These are phyloP conservation scores for Onychostoma macrolepis DNA, from an alignment of 2,113 vertebrate species.

Conservation along the genomic window DNA sequence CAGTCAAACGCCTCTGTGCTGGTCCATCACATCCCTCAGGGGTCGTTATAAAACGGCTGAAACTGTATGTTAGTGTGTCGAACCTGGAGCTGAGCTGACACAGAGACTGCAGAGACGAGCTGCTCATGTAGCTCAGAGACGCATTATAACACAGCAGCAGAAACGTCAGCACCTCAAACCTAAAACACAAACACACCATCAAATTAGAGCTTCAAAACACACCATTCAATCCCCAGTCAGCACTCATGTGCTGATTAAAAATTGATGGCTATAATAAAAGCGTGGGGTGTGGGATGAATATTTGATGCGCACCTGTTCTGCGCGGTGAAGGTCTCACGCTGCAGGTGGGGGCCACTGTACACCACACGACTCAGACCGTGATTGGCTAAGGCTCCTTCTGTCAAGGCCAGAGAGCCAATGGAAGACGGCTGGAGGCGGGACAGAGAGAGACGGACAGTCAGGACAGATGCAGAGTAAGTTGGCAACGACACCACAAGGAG, in stretches of 20 bases:
- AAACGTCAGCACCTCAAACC: constrained; percentile 96
- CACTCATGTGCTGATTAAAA: constrained; percentile 41
- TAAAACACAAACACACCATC: constrained; percentile 58
- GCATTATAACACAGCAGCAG: constrained; percentile 95
- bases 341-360: constrained; percentile 94
- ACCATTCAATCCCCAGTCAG: constrained; percentile 14
- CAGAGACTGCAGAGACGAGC: constrained; percentile 90
- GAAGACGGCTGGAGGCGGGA: constrained; percentile 83
- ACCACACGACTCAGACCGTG: constrained; percentile 93
- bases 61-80: constrained; percentile 53
- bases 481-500: background rate
- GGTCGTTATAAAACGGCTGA: no score
- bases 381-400: constrained; percentile 93
- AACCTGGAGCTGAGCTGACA: constrained; percentile 97
- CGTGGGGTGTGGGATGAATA: constrained; percentile 40
- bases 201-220: constrained; percentile 1
- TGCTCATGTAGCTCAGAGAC: constrained; percentile 90
- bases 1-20: background rate
- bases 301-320: constrained; percentile 88
- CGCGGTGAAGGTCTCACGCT: constrained; percentile 95
- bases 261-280: constrained; percentile 33
- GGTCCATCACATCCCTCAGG: background rate
- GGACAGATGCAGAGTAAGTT: background rate
- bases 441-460: constrained; percentile 37
- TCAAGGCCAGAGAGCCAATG: constrained; percentile 95